Evolutionary conservation across 1,140 invertebrate genomes (phyloP), one percentile per base, ranked within the genome.

Genomic region (Trypoxylus dichotomus): DNA sequence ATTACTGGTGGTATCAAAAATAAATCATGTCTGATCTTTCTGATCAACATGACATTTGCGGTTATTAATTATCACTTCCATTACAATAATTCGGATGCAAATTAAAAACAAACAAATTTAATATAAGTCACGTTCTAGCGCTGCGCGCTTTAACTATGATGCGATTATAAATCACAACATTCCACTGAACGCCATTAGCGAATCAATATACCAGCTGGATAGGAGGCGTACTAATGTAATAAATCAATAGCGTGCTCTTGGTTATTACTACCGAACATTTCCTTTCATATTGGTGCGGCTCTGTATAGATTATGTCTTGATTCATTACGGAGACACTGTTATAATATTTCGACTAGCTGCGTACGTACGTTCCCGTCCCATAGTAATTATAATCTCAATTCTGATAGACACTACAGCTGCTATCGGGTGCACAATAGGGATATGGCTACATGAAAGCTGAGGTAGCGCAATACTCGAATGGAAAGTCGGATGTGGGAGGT

Each of bases 71-170:
- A 54, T 21, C 15, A 58, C 15, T 19, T 8, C 15, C 2, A 19
- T 21, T 19, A 8, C 32, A 37, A 58, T 58, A 19, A 58, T 58
- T 7, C 47, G 47, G 47, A 58, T 21, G 47, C 47, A 58, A 58
- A 58, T 58, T 58, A 58, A 58, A 58, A 58, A 58, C 47, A 58
- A 58, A 58, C 47, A 58, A 58, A 37, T 37, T 37, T 37, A 37
- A 37, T 37, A 37, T 8, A 8, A 37, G 10, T 37, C 32, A 37
- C 32, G 21, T 13, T 3, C 7, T 21, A 13, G 21, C 15, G 47
- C 21, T 1, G 15, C 21, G 21, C 15, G 15, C 15, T n/a, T 58
- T 2, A 5, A 5, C 0, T 5, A 13, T 13, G 15, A 21, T 21
- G 15, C 15, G 15, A 21, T 19, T 21, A 58, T 58, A 58, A 58